Evolutionary conservation across 2,797 vertebrate genomes (phyloP), one percentile per base, ranked within the genome.

Genomic region (Acanthurus leucopareius): DNA sequence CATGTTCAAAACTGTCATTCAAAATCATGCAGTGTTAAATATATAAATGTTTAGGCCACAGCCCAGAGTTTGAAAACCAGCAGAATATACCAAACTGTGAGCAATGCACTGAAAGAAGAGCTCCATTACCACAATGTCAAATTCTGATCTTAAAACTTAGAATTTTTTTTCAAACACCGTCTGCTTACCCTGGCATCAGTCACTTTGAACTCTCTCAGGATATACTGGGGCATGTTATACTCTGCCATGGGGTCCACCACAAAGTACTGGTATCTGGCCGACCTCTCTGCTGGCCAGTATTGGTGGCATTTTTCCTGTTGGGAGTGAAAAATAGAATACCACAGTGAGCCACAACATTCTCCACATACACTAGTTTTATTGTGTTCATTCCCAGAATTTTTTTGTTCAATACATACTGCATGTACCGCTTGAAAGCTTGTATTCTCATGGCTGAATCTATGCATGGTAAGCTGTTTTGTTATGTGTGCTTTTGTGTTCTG

Each of bases 211-310:
- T 99, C 97, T 74, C 98, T 95, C 90, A 99, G 94, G 90, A 99
- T 99, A 83, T 99, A 99, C 86, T 99, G 98, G 65, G 98, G 98
- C 98, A 99, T 99, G 92, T 99, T 99, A 86, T 99, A 99, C 82
- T 99, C 98, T 8, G 98, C 98, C 98, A 99, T 99, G 42, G 98
- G 98, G 88, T 99, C 98, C 86, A 99, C 98, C 84, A 99, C 98
- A 95, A 99, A 99, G 94, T 99, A 99, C 91, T 99, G 98, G 73
- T 99, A 99, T 89, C 98, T 96, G 82, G 98, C 98, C 51, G 98
- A 99, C 77, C 98, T 96, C 89, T 99, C 98, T 2, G 98, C 98
- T 75, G 98, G 98, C 98, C 98, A 99, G 83, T 99, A 99, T 88
- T 99, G 98, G 91, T 99, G 98, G 89, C 98, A 99, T 92, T 99